phyloP scores from a whole-genome alignment of 2,888 invertebrate genomes.

The Aphodius sticticus region DNA sequence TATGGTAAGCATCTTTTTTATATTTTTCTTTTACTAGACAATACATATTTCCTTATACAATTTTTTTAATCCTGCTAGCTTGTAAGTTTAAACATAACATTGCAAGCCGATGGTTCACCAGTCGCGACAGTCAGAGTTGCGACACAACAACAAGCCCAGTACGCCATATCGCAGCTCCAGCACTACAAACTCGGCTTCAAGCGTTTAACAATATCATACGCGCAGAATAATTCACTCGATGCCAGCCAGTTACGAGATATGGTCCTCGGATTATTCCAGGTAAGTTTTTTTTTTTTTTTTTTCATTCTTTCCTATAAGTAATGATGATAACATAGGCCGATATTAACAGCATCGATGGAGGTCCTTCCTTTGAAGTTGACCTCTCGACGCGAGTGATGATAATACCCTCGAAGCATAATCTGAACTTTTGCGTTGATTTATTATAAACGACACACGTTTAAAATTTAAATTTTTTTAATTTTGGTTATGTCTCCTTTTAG shows the following conservation, averaged over 20 bases:
- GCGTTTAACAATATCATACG: constrained; percentile 79
- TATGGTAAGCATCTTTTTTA: constrained; percentile 60
- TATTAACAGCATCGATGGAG: constrained; percentile 41
- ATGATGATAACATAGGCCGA: constrained; percentile 47
- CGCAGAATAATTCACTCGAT: constrained; percentile 68
- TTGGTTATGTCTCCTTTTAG: constrained; percentile 52
- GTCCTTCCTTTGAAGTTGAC: constrained; percentile 35
- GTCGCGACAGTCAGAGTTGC: constrained; percentile 76
- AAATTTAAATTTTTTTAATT: constrained; percentile 14
- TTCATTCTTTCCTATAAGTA: background rate
- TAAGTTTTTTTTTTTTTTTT: constrained; percentile 43
- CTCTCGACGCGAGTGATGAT: constrained; percentile 30
- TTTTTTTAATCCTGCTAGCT: constrained; percentile 60
- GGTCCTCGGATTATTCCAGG: constrained; percentile 74
- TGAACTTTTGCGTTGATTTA: constrained; percentile 29
- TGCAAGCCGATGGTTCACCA: constrained; percentile 72
- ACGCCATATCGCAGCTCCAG: constrained; percentile 84
- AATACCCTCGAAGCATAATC: constrained; percentile 36
- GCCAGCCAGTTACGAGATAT: constrained; percentile 73
- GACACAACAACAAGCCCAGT: constrained; percentile 70
- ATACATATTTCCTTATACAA: background rate
- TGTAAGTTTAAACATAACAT: constrained; percentile 67
- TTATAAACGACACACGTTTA: background rate
- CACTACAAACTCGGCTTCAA: constrained; percentile 83
- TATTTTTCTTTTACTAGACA: background rate